A percentile compares a stretch with the other conserved stretches of the same genome.
Conservation (phyloP, 2,888 invertebrate species). For the Zhuqinia jingwanae region DNA sequence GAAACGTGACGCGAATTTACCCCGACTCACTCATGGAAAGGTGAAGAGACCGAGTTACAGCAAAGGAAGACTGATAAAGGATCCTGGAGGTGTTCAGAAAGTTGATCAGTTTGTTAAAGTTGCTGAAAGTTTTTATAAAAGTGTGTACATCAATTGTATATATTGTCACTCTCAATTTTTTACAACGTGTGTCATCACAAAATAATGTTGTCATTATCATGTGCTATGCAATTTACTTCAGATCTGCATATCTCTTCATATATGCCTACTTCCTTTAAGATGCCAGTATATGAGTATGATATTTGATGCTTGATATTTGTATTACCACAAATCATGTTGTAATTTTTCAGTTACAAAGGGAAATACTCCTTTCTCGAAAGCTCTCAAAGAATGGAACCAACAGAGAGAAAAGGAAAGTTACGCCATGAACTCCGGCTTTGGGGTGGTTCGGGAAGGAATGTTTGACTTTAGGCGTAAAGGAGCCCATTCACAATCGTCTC, state of each 20-base stretch:
- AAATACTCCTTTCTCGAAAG: constrained; percentile 65
- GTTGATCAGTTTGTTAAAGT: constrained; percentile 74
- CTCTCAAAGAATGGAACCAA: constrained; percentile 63
- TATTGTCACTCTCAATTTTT: too few species aligned
- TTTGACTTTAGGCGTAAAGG: constrained; percentile 40
- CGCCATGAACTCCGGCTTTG: constrained; percentile 58
- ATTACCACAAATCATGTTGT: too few species aligned
- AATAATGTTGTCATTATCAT: too few species aligned
- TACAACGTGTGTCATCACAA: too few species aligned
- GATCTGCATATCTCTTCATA: too few species aligned
- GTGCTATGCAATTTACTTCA: too few species aligned
- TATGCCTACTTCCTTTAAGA: too few species aligned
- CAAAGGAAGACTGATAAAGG: constrained; percentile 71
- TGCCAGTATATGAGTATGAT: too few species aligned
- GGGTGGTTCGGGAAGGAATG: constrained; percentile 51
- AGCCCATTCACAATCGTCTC: too few species aligned
- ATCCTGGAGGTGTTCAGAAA: constrained; percentile 71
- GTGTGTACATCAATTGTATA: too few species aligned
- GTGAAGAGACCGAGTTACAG: constrained; percentile 67
- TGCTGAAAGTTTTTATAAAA: constrained; percentile 73
- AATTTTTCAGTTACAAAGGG: constrained; percentile 58
- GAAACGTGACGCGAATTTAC: constrained; percentile 76
- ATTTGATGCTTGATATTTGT: not conserved
- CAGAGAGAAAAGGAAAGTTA: constrained; percentile 62
- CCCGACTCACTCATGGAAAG: constrained; percentile 65